A percentile compares a stretch with the other conserved stretches of the same genome.
Conservation (phyloP, 2,888 invertebrate genomes). For the Agriopis marginaria region DNA sequence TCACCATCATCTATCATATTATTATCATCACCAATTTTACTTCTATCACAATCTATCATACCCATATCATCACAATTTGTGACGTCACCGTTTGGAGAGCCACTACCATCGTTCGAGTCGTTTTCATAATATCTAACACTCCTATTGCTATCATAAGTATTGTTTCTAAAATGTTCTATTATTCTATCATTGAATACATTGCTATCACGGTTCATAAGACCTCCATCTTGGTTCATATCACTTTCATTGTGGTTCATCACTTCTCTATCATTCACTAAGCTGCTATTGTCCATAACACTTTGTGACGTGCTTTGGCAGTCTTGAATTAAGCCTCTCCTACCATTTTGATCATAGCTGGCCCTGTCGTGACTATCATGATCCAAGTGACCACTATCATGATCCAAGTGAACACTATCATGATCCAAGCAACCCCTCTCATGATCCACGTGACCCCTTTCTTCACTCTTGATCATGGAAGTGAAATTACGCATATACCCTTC, state of each 20-base stretch:
- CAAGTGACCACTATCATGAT: not conserved
- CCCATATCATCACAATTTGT: not conserved
- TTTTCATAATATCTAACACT: slow-evolving; percentile 28
- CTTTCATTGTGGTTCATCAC: slow-evolving; percentile 6
- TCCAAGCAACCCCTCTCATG: not conserved
- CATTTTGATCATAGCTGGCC: slow-evolving; percentile 3
- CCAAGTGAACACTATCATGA: slow-evolving; percentile 1
- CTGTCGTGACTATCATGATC: slow-evolving; percentile 6
- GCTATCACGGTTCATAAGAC: slow-evolving; percentile 8
- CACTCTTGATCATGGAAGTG: slow-evolving; percentile 50
- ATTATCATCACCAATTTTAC: slow-evolving; percentile 1
- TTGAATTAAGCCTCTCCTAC: not conserved
- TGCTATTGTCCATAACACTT: not conserved
- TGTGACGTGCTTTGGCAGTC: slow-evolving; percentile 13
- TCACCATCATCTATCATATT: not conserved
- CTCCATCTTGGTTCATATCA: not conserved
- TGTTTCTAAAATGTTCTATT: slow-evolving; percentile 26
- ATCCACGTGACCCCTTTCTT: slow-evolving; percentile 6
- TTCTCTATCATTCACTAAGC: slow-evolving; percentile 1
- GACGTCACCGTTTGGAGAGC: not conserved
- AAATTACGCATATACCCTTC: slow-evolving; percentile 69
- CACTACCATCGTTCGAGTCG: slow-evolving; percentile 3
- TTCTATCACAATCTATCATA: slow-evolving; percentile 1
- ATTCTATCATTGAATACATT: slow-evolving; percentile 21
- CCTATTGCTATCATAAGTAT: slow-evolving; percentile 27